A percentile compares a stretch with the other conserved stretches of the same genome.
Evolutionary conservation across 2,113 vertebrate genomes (phyloP).

Genomic region (Dipodomys stephensi): DNA sequence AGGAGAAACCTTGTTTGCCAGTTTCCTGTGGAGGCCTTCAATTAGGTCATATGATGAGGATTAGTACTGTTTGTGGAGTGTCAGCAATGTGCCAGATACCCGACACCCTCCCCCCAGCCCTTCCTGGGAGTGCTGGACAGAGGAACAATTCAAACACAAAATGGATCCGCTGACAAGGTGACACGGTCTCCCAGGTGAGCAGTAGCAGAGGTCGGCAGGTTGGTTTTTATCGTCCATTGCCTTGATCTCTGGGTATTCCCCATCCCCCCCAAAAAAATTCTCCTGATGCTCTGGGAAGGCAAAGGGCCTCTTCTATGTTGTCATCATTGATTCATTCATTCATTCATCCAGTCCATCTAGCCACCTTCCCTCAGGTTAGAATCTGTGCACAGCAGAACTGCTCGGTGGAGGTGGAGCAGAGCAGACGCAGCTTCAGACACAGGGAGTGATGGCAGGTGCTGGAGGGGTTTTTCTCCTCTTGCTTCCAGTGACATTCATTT

Average conservation of each 20-base stretch:
- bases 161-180: background rate
- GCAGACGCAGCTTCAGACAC: background rate
- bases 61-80: constrained; percentile 74
- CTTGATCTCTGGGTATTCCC: background rate
- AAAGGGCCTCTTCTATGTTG: fast-evolving
- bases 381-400: background rate
- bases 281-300: background rate
- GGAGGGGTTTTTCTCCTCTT: constrained; percentile 53
- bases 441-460: background rate
- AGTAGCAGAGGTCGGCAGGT: background rate
- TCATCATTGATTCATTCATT: background rate
- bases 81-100: constrained; percentile 45
- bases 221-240: background rate
- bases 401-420: constrained; percentile 2
- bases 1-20: constrained; percentile 35
- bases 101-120: constrained; percentile 28
- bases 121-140: constrained; percentile 31
- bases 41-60: constrained; percentile 67
- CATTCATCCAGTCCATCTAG: background rate
- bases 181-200: constrained; percentile 45
- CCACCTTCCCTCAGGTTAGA: background rate
- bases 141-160: constrained; percentile 35
- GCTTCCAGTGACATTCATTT: constrained; percentile 46
- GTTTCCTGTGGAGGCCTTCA: constrained; percentile 61
- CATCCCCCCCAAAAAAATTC: background rate